These are phyloP conservation scores for Dastarcus helophoroides DNA, from an alignment of 2,888 invertebrate genomes.

Conservation along the genomic window DNA sequence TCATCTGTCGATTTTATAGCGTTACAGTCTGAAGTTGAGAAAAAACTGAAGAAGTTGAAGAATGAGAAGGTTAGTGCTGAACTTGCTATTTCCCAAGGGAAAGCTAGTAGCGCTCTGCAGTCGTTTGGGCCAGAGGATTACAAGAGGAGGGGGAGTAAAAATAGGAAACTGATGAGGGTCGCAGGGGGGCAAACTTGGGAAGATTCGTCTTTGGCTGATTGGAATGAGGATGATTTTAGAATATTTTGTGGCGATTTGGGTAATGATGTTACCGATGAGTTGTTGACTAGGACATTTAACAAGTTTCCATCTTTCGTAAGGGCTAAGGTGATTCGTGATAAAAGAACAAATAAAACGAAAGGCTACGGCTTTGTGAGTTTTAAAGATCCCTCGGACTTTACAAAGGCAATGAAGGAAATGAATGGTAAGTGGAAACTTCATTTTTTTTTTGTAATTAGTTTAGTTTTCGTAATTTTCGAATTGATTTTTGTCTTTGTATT, in stretches of 20 bases:
- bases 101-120: slow-evolving; percentile 45
- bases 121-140: slow-evolving; percentile 45
- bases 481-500: no score
- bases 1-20: slow-evolving; percentile 40
- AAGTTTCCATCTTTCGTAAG: slow-evolving; percentile 87
- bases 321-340: slow-evolving; percentile 93
- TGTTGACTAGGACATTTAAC: slow-evolving; percentile 89
- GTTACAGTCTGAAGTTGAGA: slow-evolving; percentile 45
- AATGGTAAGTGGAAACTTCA: slow-evolving; percentile 59
- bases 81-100: slow-evolving; percentile 50
- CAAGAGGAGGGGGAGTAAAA: slow-evolving; percentile 33
- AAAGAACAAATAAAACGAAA: slow-evolving; percentile 94
- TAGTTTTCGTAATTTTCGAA: no score
- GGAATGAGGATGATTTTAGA: slow-evolving; percentile 97
- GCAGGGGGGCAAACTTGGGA: slow-evolving; percentile 97
- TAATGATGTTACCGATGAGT: slow-evolving; percentile 97
- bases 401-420: slow-evolving; percentile 98
- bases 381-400: slow-evolving; percentile 94
- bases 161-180: slow-evolving; percentile 67
- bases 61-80: slow-evolving; percentile 55
- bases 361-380: slow-evolving; percentile 99
- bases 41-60: slow-evolving; percentile 50
- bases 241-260: slow-evolving; percentile 99
- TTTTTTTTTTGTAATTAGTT: no score
- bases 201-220: slow-evolving; percentile 83